Base-by-base conservation (phyloP, 2,113 vertebrate genomes). In the Passer domesticus region DNA sequence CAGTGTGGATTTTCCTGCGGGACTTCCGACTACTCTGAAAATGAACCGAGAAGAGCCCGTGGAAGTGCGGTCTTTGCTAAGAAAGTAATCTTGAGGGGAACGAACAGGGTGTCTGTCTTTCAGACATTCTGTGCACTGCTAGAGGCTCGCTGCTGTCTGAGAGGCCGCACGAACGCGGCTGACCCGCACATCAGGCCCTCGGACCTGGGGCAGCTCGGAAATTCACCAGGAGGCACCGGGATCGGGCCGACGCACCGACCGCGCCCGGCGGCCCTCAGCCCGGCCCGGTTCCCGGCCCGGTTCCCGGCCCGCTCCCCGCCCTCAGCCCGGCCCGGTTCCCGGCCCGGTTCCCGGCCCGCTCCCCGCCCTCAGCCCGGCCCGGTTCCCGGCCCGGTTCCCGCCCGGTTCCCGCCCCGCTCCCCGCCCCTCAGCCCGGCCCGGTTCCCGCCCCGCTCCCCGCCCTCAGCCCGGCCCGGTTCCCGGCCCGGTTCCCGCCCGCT, bases 211-310 rank as follows among this genome's bases (percentile, higher is more conserved):
- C 39, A 14, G 9, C 11, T 72, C 41, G 15, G 15, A 55, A n/a
- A 46, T 4, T 15, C 7, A 8, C 15, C 6, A 5, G 4, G 12
- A 16, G 8, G 1, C 6, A 25, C 9, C 1, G 8, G 5, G 9
- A 6, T 9, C 4, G 3, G 4, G 13, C 1, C 30, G 18, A 5
- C 3, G 9, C 39, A 5, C 7, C 20, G 6, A 14, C 23, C 4
- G 35, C 3, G 22, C 28, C 28, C 7, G 22, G 11, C 2, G 18
- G 30, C 52, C 47, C 47, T 37, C 46, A 8, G 11, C 25, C 17
- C 31, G 17, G 7, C 13, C 9, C 8, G 19, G 9, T 14, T 6
- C 39, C 25, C 50, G 50, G 23, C 12, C 9, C 6, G 19, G 9
- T 10, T 6, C 39, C 25, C 50, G 25, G 14, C 49, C 60, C 59